phyloP scores from a whole-genome alignment of 2,113 vertebrate species.

The Echinops telfairi region DNA sequence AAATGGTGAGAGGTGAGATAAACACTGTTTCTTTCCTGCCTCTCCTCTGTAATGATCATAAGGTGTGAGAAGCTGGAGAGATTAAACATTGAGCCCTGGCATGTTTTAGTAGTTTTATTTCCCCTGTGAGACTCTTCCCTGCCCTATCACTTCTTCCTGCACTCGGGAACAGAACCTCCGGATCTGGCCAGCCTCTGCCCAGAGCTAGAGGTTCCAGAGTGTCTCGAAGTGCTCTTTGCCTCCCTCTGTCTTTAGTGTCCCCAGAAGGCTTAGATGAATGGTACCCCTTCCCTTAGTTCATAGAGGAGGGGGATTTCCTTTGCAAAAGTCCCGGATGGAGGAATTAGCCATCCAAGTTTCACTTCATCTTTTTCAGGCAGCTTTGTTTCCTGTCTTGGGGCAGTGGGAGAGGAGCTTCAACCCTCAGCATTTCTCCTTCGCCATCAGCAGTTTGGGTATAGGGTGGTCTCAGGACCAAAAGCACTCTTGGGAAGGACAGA shows the following conservation, averaged over 20 bases:
- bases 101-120: slow-evolving; percentile 78
- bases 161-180: neutral
- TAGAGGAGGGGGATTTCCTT: slow-evolving; percentile 6
- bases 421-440: neutral
- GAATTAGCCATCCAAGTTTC: slow-evolving; percentile 67
- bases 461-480: neutral
- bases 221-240: neutral
- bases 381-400: slow-evolving; percentile 67
- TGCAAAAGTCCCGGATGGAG: neutral
- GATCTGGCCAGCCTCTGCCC: neutral
- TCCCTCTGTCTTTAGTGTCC: slow-evolving; percentile 46
- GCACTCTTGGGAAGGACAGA: neutral
- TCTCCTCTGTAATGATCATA: neutral
- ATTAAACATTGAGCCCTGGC: slow-evolving; percentile 79
- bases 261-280: neutral
- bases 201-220: neutral
- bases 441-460: neutral
- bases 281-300: neutral
- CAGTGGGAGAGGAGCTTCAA: slow-evolving; percentile 23
- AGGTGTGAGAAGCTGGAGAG: slow-evolving; percentile 52
- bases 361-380: slow-evolving; percentile 75
- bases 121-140: neutral
- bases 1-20: neutral
- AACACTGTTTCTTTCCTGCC: neutral
- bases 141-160: slow-evolving; percentile 6